These are phyloP conservation scores for Periophthalmus magnuspinnatus DNA, from an alignment of 2,797 vertebrate genomes.

Conservation along the genomic window DNA sequence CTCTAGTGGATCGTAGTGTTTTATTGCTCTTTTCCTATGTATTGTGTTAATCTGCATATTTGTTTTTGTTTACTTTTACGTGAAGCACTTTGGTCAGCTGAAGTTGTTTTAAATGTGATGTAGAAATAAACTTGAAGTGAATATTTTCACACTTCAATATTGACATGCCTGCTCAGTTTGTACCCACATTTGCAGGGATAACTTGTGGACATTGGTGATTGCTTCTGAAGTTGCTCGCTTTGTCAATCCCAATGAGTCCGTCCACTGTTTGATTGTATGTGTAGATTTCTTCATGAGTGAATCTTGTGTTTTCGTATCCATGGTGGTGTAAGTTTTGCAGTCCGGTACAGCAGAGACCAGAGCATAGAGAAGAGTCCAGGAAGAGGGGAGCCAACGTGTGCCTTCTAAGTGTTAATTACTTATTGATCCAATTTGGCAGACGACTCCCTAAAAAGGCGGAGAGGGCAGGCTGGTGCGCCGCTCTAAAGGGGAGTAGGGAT, in stretches of 20 bases:
- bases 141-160: not conserved
- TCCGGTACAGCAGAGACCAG: constrained; percentile 18
- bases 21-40: no score
- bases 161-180: not conserved
- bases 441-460: constrained; percentile 72
- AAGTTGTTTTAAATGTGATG: no score
- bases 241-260: not conserved
- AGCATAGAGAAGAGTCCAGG: constrained; percentile 27
- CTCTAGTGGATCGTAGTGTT: no score
- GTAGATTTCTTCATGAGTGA: constrained; percentile 43
- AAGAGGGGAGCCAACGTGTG: constrained; percentile 61
- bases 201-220: not conserved
- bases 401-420: constrained; percentile 78
- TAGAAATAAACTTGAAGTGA: no score
- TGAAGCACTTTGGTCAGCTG: no score
- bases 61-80: no score
- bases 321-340: constrained; percentile 29
- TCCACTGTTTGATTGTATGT: not conserved
- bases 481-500: constrained; percentile 53
- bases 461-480: constrained; percentile 46
- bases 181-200: not conserved
- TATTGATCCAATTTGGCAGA: constrained; percentile 82
- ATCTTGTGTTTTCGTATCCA: constrained; percentile 30
- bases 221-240: not conserved
- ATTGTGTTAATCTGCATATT: no score